Evolutionary conservation across 2,888 invertebrate species (phyloP).

Genomic region (Drosophila fulvimacula): DNA sequence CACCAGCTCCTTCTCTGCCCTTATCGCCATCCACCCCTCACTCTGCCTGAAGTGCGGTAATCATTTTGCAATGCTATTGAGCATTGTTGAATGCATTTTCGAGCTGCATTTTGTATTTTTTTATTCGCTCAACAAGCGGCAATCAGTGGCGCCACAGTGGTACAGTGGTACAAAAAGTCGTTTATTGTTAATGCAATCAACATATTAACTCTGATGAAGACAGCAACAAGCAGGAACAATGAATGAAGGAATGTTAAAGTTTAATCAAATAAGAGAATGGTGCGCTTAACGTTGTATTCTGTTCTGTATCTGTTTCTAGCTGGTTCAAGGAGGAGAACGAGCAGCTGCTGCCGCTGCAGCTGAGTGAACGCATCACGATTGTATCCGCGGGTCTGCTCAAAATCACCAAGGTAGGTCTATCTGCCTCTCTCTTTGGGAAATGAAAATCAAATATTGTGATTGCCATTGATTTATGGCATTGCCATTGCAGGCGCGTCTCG

Average conservation of each 20-base stretch:
- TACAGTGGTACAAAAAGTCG: slow-evolving; percentile 5
- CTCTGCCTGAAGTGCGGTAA: slow-evolving; percentile 14
- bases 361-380: slow-evolving; percentile 87
- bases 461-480: slow-evolving; percentile 64
- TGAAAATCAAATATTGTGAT: slow-evolving; percentile 62
- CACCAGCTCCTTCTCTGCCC: not conserved
- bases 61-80: slow-evolving; percentile 45
- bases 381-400: slow-evolving; percentile 88
- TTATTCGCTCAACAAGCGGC: slow-evolving; percentile 26
- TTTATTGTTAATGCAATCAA: slow-evolving; percentile 68
- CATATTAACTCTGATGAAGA: slow-evolving; percentile 61
- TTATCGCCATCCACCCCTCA: no score
- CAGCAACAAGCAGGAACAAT: not conserved
- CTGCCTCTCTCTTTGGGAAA: slow-evolving; percentile 20
- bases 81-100: slow-evolving; percentile 19
- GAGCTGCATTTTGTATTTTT: not conserved
- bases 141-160: slow-evolving; percentile 42
- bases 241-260: not conserved
- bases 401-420: slow-evolving; percentile 86
- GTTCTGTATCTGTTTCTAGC: slow-evolving; percentile 81
- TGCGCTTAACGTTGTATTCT: slow-evolving; percentile 4
- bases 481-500: slow-evolving; percentile 86
- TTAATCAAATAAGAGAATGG: slow-evolving; percentile 9
- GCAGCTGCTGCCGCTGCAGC: slow-evolving; percentile 88
- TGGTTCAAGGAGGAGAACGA: slow-evolving; percentile 92